Percentiles rank a stretch among this genome's conserved stretches.
These are phyloP conservation scores for Hydrolagus affinis DNA, from an alignment of 2,113 vertebrate genomes.

Conservation along the genomic window DNA sequence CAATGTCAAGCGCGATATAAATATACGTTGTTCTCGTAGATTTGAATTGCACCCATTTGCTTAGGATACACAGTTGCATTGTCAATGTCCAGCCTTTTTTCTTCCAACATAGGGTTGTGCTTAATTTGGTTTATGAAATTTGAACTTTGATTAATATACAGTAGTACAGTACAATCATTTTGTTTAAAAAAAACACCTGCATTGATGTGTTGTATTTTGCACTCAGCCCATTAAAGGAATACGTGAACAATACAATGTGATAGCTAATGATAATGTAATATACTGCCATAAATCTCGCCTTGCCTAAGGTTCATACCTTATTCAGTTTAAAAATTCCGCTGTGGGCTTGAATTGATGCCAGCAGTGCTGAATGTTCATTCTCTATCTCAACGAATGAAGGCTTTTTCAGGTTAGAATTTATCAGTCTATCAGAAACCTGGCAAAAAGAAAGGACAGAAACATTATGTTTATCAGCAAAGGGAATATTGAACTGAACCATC, in stretches of 20 bases:
- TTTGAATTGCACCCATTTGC: not conserved
- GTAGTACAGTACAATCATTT: not conserved
- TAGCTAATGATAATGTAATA: constrained; percentile 36
- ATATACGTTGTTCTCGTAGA: too few species aligned
- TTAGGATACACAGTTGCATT: not conserved
- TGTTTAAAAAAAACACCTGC: not conserved
- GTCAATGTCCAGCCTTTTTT: not conserved
- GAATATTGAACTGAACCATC: not conserved
- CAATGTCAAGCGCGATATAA: too few species aligned
- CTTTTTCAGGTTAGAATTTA: constrained; percentile 47
- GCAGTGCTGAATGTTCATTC: constrained; percentile 69
- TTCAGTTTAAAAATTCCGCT: constrained; percentile 58
- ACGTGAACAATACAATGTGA: not conserved
- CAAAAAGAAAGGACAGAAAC: constrained; percentile 24
- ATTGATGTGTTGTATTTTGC: not conserved
- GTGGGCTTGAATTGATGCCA: constrained; percentile 77
- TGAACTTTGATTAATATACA: not conserved
- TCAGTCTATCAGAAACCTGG: constrained; percentile 54
- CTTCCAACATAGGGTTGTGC: not conserved
- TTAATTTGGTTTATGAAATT: not conserved
- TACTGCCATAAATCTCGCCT: not conserved
- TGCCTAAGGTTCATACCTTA: constrained; percentile 59
- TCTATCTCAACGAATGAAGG: constrained; percentile 52
- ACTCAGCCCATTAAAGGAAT: not conserved
- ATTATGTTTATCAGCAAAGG: not conserved